phyloP scores from a whole-genome alignment of 2,888 invertebrate genomes.

The Teinopalpus imperialis region DNA sequence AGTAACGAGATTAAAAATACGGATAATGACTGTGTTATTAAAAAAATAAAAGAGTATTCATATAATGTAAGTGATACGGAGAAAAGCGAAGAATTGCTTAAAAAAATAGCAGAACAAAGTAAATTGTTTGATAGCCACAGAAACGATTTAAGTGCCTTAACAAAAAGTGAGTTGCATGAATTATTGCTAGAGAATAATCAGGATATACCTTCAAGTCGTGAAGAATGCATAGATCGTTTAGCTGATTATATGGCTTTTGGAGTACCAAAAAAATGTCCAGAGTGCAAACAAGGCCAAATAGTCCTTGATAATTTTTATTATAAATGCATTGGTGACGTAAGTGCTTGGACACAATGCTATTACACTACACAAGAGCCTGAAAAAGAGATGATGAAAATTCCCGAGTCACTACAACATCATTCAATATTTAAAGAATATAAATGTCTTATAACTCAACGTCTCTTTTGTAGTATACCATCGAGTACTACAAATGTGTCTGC shows the following conservation, averaged over 20 bases:
- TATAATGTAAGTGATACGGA: background rate
- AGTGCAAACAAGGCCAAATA: conserved; percentile 15
- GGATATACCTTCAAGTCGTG: conserved; percentile 11
- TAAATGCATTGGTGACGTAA: conserved; percentile 12
- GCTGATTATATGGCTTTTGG: conserved; percentile 23
- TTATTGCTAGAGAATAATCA: conserved; percentile 14
- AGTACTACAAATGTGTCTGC: background rate
- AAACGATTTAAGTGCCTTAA: conserved; percentile 4
- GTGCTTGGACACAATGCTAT: conserved; percentile 15
- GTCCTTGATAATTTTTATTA: conserved; percentile 15
- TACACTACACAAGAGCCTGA: conserved; percentile 17
- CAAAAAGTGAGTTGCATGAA: conserved; percentile 9
- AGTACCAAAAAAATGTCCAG: conserved; percentile 15
- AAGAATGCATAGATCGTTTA: conserved; percentile 10
- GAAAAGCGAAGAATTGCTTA: conserved; percentile 10
- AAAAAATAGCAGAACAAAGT: conserved; percentile 13
- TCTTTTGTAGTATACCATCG: conserved; percentile 2
- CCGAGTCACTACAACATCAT: conserved; percentile 8
- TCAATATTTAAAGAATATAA: conserved; percentile 12
- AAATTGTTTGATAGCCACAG: conserved; percentile 7
- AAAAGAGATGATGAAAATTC: conserved; percentile 14
- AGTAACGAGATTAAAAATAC: conserved; percentile 3
- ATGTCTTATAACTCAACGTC: conserved; percentile 8
- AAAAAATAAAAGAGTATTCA: conserved; percentile 12
- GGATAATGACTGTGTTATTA: background rate